Percentiles rank a stretch among this genome's conserved stretches.
Conservation (phyloP, 2,797 vertebrate species). For the Amphiprion clarkii region DNA sequence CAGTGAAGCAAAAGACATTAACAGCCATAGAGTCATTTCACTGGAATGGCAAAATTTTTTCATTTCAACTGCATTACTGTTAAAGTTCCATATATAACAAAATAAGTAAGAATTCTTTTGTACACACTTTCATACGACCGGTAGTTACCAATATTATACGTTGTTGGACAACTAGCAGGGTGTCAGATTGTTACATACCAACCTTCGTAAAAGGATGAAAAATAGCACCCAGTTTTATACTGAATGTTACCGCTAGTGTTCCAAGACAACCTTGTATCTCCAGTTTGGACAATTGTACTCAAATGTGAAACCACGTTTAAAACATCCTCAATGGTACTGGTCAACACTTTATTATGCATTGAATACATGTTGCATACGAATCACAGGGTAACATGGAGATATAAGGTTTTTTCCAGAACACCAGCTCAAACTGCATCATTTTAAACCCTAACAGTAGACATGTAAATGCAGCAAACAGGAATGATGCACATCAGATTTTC, state of each 20-base stretch:
- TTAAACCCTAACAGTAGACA: not conserved
- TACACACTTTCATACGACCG: not conserved
- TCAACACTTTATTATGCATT: constrained; percentile 2
- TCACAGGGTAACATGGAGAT: not conserved
- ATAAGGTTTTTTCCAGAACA: constrained; percentile 18
- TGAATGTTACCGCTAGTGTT: not conserved
- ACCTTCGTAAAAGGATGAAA: not conserved
- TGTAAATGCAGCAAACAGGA: not conserved
- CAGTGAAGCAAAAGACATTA: not conserved
- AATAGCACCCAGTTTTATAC: not conserved
- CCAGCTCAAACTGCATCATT: not conserved
- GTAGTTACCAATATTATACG: not conserved
- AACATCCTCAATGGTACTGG: not conserved
- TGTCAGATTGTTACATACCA: not conserved
- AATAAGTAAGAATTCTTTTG: not conserved
- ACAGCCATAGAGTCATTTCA: not conserved
- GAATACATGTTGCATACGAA: not conserved
- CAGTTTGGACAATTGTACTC: constrained; percentile 9
- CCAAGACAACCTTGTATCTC: constrained; percentile 6
- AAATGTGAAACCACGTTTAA: not conserved
- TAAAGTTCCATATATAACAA: not conserved
- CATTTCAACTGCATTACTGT: not conserved
- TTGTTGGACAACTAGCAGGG: not conserved
- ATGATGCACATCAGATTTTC: constrained; percentile 2
- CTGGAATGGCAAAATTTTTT: not conserved